Evolutionary conservation across 2,888 invertebrate species (phyloP), one percentile per base, ranked within the genome.

Genomic region (Tuberolachnus salignus): DNA sequence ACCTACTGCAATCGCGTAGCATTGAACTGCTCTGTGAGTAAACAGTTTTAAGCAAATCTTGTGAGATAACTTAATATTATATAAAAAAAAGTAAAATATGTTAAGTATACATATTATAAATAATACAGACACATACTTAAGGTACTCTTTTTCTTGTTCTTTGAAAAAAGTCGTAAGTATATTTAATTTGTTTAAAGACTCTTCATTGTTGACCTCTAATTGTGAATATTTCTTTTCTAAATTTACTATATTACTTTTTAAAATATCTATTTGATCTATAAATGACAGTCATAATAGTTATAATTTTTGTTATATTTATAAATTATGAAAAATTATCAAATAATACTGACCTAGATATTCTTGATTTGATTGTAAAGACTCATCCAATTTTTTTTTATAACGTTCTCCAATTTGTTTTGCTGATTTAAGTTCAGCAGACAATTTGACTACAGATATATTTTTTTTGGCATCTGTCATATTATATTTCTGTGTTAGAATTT

Each of bases 121-220:
- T 63, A 51, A 53, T 14, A 11, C 2, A 57, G 19, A 19, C 42
- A 87, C 88, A 87, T 88, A 95, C 93, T 94, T 95, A 86, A 95
- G 91, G 67, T 95, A 87, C 86, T 95, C 92, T 16, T 91, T 89
- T 86, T 96, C 96, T 83, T 94, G 92, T 82, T 96, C 94, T 84
- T 95, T 94, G 87, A 96, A 96, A 86, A 95, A 96, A 84, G 91
- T 92, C 0, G 93, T 92, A 57, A 97, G 87, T 1, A 96, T 95
- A 84, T 94, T 93, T 1, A 96, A 88, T 83, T 93, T 90, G 0
- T 94, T 95, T 83, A 91, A 89, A 0, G 94, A 92, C 85, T 95
- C 95, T 83, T 88, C 88, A 83, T 90, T 91, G 80, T 91, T 91
- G 82, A 89, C 89, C 83, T 92, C 91, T 0, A 91, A 90, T 82